Base-by-base conservation (phyloP, 37 sponge, comb jelly and placozoan genomes). In the Eunapius fragilis region DNA sequence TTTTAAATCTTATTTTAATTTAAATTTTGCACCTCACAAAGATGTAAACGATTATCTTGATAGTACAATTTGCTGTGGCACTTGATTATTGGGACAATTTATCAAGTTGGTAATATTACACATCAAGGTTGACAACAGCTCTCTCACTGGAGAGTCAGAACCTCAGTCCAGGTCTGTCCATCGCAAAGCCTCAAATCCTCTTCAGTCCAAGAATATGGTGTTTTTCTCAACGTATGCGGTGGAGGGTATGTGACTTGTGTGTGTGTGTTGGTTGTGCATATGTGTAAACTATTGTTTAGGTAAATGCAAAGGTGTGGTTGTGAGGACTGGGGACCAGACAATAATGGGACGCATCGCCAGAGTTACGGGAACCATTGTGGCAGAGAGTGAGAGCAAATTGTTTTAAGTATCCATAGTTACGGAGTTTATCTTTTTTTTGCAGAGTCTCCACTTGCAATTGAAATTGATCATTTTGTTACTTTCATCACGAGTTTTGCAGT, bases 131-230 rank as follows among this genome's bases (percentile, higher is more conserved):
- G 99, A 98, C 83, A 98, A 98, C 88, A 97, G 98, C 49, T 93
- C 99, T 30, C 85, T 98, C 74, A 98, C 99, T 31, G 99, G 99
- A 36, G 99, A 98, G 41, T 97, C 96, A 25, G 99, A 98, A 26
- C 91, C 99, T 23, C 93, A 89, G 41, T 83, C 88, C 3, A 85
- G 99, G 11, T 69, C 83, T 23, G 68, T 82, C 14, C 89, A 95
- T 14, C 91, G 85, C 77, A 84, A 89, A 27, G 80, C 85, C 71
- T 78, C 85, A 6, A 92, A 98, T 41, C 99, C 99, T 24, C 84
- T 98, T 67, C 96, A 96, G 88, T 93, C 97, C 6, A 96, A 88
- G 82, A 98, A 98, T 83, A 75, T 98, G 45, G 97, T 95, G 37
- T 98, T 98, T 73, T 98, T 92, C 90, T 95, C 99, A 32, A 91